Percentiles rank a stretch among this genome's conserved stretches.
phyloP scores from a whole-genome alignment of 2,113 vertebrate genomes.

The Microtus ochrogaster region DNA sequence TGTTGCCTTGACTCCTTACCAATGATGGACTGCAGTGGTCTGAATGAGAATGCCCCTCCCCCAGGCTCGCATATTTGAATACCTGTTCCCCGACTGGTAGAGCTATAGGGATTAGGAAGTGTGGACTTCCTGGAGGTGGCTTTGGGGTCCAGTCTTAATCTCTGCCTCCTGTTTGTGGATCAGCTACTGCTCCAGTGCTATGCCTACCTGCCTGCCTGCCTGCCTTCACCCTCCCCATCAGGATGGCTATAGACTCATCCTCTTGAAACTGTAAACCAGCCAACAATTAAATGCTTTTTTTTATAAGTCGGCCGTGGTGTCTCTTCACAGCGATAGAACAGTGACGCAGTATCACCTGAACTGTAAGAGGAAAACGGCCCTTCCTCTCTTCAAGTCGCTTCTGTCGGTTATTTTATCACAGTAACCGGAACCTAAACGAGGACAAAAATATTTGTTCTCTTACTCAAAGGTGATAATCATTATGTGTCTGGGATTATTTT shows the following conservation, averaged over 20 bases:
- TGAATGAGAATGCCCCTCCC: not conserved
- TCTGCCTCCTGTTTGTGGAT: not conserved
- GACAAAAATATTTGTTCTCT: not conserved
- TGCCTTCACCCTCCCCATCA: not conserved
- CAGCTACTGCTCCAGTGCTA: not conserved
- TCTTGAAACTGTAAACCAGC: not conserved
- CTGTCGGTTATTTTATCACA: too few species aligned
- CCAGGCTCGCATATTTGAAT: not conserved
- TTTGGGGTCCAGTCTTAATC: not conserved
- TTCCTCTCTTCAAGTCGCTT: not conserved
- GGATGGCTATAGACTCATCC: not conserved
- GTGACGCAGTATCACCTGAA: not conserved
- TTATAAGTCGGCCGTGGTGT: too few species aligned
- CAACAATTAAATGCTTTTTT: not conserved
- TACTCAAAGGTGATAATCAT: not conserved
- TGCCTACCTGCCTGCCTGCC: not conserved
- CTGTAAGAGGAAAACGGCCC: too few species aligned
- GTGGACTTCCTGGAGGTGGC: not conserved
- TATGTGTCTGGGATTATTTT: not conserved
- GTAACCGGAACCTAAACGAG: not conserved
- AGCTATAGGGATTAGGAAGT: not conserved
- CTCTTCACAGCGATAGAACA: not conserved
- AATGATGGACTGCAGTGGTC: too few species aligned
- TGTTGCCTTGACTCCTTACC: too few species aligned
- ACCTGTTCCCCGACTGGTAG: not conserved